Conservation (phyloP, 2,888 invertebrate species). For the Campoplex capitator region DNA sequence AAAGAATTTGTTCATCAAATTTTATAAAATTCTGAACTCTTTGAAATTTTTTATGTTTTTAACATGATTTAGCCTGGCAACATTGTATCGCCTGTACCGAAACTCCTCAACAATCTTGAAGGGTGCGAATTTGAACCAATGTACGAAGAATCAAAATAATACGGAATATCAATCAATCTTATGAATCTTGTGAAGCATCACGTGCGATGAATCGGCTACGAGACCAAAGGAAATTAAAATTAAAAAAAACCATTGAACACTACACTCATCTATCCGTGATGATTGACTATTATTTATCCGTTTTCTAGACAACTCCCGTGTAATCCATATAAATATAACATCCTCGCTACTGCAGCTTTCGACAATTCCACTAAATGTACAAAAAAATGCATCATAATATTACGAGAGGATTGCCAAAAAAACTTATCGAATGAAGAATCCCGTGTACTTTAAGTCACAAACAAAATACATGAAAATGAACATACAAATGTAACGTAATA, state of each 20-base stretch:
- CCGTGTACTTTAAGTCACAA: constrained; percentile 27
- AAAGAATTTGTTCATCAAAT: too few species aligned
- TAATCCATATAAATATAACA: not conserved
- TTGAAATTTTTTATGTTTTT: too few species aligned
- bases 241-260: not conserved
- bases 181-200: not conserved
- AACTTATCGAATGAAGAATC: constrained; percentile 33
- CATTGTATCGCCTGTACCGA: too few species aligned
- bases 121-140: too few species aligned
- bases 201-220: not conserved
- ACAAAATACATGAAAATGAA: constrained; percentile 37
- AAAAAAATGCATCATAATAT: not conserved
- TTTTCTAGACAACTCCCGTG: not conserved
- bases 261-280: not conserved
- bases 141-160: too few species aligned
- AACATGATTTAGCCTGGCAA: too few species aligned
- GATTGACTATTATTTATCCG: not conserved
- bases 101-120: too few species aligned
- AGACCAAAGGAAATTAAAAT: not conserved
- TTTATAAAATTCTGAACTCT: too few species aligned
- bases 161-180: not conserved
- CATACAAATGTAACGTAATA: not conserved
- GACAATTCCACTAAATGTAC: not conserved
- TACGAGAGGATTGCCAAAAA: constrained; percentile 44
- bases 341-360: not conserved